Conservation (phyloP, 2,797 vertebrate genomes). For the Gouania willdenowi region DNA sequence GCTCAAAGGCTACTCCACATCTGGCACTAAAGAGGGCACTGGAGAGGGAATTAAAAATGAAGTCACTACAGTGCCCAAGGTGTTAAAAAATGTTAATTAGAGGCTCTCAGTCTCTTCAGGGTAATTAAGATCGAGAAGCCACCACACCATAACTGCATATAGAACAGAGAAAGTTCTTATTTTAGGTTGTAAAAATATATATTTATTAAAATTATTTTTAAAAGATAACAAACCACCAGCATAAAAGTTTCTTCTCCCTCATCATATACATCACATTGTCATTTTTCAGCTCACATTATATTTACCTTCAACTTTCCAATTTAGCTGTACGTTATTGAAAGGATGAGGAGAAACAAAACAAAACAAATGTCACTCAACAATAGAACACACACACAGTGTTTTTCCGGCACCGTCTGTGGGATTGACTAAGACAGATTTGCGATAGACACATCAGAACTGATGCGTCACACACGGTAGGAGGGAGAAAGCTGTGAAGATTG, state of each 20-base stretch:
- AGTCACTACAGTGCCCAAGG: not conserved
- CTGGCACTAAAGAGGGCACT: too few relatives aligned
- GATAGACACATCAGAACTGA: slow-evolving; percentile 19
- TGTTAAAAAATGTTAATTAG: not conserved
- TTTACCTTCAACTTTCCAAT: slow-evolving; percentile 40
- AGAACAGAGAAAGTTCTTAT: not conserved
- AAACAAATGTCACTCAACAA: not conserved
- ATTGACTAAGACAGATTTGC: slow-evolving; percentile 22
- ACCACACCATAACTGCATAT: not conserved
- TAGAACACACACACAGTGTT: not conserved
- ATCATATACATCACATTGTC: not conserved
- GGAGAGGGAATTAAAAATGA: not conserved
- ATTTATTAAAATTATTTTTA: too few relatives aligned
- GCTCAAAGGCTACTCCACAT: not conserved
- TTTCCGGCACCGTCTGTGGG: slow-evolving; percentile 3
- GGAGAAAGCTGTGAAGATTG: slow-evolving; percentile 25
- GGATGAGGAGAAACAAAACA: not conserved
- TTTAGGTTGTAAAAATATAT: too few relatives aligned
- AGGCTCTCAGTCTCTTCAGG: not conserved
- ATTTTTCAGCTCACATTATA: slow-evolving; percentile 10
- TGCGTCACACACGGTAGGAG: slow-evolving; percentile 20
- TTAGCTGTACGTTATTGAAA: slow-evolving; percentile 35
- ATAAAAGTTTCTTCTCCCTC: not conserved
- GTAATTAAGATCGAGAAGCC: not conserved
- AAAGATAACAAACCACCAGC: too few relatives aligned